Conservation (phyloP, 1,140 invertebrate species). For the Micrasema minimum region DNA sequence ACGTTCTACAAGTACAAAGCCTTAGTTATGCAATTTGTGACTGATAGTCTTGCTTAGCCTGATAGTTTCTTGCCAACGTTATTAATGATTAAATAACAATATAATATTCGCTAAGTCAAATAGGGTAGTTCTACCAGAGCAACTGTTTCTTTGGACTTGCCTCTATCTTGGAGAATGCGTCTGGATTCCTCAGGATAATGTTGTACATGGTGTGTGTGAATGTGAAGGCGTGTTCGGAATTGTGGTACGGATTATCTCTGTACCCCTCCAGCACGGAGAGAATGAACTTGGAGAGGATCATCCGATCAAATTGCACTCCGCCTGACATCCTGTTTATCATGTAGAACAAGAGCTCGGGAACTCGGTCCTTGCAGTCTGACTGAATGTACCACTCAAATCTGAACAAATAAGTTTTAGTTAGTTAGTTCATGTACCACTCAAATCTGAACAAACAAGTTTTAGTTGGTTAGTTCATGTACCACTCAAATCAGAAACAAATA, state of each 20-base stretch:
- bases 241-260: conserved; percentile 68
- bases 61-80: no score
- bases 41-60: no score
- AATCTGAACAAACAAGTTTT: no score
- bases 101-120: no score
- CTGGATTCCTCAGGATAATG: conserved; percentile 63
- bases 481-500: no score
- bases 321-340: conserved; percentile 65
- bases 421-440: no score
- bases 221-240: conserved; percentile 70
- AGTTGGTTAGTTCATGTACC: no score
- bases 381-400: conserved; percentile 68
- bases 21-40: no score
- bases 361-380: conserved; percentile 60
- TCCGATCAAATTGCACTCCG: conserved; percentile 57
- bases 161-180: conserved; percentile 65
- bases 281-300: conserved; percentile 60
- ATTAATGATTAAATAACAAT: no score
- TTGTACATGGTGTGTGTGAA: conserved; percentile 70
- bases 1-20: no score
- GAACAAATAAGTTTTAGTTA: conserved; percentile 35
- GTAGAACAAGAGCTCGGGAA: conserved; percentile 63
- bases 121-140: no score
- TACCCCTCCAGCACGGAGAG: conserved; percentile 66
- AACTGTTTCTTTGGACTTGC: no score